These are phyloP conservation scores for Anhinga anhinga DNA, from an alignment of 2,113 vertebrate genomes.

Conservation along the genomic window DNA sequence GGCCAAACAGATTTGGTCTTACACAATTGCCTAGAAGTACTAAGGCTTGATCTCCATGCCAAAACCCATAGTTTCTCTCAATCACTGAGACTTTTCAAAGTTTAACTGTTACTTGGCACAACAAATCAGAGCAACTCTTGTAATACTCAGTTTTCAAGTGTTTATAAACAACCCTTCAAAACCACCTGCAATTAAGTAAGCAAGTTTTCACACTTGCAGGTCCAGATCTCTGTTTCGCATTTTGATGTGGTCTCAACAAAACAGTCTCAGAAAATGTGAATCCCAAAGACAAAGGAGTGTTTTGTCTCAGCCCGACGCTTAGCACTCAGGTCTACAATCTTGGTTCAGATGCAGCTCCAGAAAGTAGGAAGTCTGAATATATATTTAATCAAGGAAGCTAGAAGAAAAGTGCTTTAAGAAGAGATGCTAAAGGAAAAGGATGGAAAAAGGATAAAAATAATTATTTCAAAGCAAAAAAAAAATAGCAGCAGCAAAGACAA, in stretches of 20 bases:
- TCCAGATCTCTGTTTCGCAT: slow-evolving; percentile 31
- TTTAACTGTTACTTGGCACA: slow-evolving; percentile 33
- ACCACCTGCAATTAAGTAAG: slow-evolving; percentile 52
- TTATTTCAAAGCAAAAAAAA: neutral
- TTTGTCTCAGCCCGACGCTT: neutral
- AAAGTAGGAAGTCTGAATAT: neutral
- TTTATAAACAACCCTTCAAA: slow-evolving; percentile 58
- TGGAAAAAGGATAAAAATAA: neutral
- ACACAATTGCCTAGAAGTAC: neutral
- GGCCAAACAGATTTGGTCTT: neutral
- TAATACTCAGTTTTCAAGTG: slow-evolving; percentile 19
- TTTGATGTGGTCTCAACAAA: slow-evolving; percentile 48
- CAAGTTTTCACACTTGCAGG: slow-evolving; percentile 57
- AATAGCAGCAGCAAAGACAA: neutral
- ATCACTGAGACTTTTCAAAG: slow-evolving; percentile 2
- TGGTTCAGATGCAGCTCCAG: neutral
- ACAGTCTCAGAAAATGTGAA: neutral
- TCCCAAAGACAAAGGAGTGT: neutral
- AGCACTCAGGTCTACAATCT: neutral
- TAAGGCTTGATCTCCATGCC: neutral
- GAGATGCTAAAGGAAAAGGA: neutral
- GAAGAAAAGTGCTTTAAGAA: neutral
- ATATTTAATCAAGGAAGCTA: neutral
- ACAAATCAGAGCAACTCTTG: neutral
- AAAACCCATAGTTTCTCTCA: slow-evolving; percentile 4